Base-by-base conservation (phyloP, 2,888 invertebrate genomes). In the Pemphredon lugubris region DNA sequence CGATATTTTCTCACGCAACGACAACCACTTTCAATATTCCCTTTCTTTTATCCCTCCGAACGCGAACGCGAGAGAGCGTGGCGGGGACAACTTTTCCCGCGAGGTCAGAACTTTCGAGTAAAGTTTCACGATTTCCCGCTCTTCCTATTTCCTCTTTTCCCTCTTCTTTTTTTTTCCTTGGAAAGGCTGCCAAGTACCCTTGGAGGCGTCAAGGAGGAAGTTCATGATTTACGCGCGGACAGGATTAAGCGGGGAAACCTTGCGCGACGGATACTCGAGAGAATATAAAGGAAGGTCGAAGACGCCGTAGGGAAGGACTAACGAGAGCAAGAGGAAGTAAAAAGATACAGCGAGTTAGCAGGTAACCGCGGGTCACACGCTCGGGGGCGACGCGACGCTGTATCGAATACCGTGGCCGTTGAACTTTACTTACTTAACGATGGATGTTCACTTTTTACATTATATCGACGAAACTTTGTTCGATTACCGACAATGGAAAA, bases 191-290 rank as follows among this genome's bases (percentile, higher is more conserved):
- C 73, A 65, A 77, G 73, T 61, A 76, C 55, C 67, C 67, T 73
- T 34, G 69, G 60, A 69, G 69, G 73, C 71, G 79, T 77, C 74
- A 68, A 74, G 71, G 67, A 77, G 75, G 63, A 75, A 71, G 74
- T 69, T 66, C 47, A 66, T 81, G 82, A 84, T 84, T 84, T 84
- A 84, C 82, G 74, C 66, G 57, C 54, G 50, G 68, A 11, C 58
- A 37, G 75, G 78, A 78, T 74, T 79, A 80, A 77, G 60, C 34
- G 63, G 32, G 60, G 67, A 66, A 57, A 64, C 55, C 45, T 55
- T 48, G 54, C 50, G 53, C 63, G 64, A 64, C 51, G 77, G 76
- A 70, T 70, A 66, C 69, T 72, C 23, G 64, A 59, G 59, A 57
- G 69, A 66, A 67, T 64, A 69, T 73, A 61, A 60, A 73, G 45